A percentile compares a stretch with the other conserved stretches of the same genome.
phyloP scores from a whole-genome alignment of 1,140 invertebrate species.

The Macrostomum lignano region DNA sequence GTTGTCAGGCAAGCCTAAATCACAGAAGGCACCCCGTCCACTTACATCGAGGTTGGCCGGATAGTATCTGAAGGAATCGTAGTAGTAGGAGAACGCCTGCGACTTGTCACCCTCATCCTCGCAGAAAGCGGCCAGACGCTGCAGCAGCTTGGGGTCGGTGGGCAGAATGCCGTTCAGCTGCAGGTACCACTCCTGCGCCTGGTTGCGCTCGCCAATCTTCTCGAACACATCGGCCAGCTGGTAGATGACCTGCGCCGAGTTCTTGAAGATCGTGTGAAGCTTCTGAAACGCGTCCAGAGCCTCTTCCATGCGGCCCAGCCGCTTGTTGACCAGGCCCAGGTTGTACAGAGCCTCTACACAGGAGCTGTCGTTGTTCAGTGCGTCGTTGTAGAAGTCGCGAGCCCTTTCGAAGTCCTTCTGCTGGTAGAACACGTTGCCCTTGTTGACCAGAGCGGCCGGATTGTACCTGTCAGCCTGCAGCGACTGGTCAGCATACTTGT shows the following conservation, averaged over 20 bases:
- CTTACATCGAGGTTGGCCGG: background rate
- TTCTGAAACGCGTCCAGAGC: constrained; percentile 51
- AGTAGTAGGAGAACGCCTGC: constrained; percentile 64
- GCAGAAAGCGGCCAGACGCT: constrained; percentile 53
- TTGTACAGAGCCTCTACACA: constrained; percentile 73
- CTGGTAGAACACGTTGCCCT: constrained; percentile 48
- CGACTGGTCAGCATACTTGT: constrained; percentile 42
- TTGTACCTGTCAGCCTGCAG: constrained; percentile 48
- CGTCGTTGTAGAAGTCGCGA: constrained; percentile 42
- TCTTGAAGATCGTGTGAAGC: constrained; percentile 42
- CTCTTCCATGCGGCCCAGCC: constrained; percentile 40
- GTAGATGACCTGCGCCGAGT: constrained; percentile 52
- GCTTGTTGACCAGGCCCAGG: constrained; percentile 40
- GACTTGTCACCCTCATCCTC: constrained; percentile 58
- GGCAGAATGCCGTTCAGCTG: constrained; percentile 52
- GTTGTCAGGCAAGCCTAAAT: no score
- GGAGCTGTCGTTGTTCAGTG: constrained; percentile 47
- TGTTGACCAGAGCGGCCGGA: constrained; percentile 53
- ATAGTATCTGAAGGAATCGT: constrained; percentile 30
- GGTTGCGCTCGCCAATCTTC: constrained; percentile 5
- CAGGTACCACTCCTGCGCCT: constrained; percentile 22
- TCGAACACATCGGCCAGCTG: constrained; percentile 44
- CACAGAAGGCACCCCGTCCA: no score
- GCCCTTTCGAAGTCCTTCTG: constrained; percentile 45
- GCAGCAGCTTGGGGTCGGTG: constrained; percentile 48